Base-by-base conservation (phyloP, 2,113 vertebrate species). In the Seriola dumerili region DNA sequence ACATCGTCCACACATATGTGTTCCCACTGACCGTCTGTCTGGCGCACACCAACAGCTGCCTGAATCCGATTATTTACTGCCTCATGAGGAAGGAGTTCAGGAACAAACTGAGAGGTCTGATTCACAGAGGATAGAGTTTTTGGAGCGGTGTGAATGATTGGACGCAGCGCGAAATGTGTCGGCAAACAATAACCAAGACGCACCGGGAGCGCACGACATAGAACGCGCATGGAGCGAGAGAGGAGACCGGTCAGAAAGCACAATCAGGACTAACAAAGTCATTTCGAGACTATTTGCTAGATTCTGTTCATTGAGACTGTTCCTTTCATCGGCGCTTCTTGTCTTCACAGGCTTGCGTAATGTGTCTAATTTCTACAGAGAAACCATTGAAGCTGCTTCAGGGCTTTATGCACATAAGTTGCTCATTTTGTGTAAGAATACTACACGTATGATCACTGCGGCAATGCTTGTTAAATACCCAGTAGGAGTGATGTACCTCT, bases 11-110 rank as follows among this genome's bases (percentile, higher is more conserved):
- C 76, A 94, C 94, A 0, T 96, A 96, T n/a, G 93, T 93, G 63
- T 96, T 96, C 89, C 96, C 96, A 0, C 86, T 96, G 64, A 96
- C 95, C 5, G 94, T 96, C 29, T 96, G 95, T 44, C 79, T 96
- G 61, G 96, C 95, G 17, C 96, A 96, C 85, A 90, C 95, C 34
- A 96, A 95, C 92, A 96, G 96, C 87, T 96, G 96, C 75, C 88
- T 96, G n/a, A 96, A 96, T 84, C 95, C 95, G 0, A 67, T 96
- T 2, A 95, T 96, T 50, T 96, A 96, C 88, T 96, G 95, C 75
- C 93, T 96, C 19, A 94, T 92, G 91, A 91, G 95, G 74, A 88
- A 59, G 40, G 95, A 96, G 88, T 96, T 95, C 65, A 85, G 96
- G 72, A 74, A 92, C 63, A 95, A 94, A 68, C 80, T 96, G 11